phyloP scores from a whole-genome alignment of 2,888 invertebrate genomes.

The Pseudococcus viburni region DNA sequence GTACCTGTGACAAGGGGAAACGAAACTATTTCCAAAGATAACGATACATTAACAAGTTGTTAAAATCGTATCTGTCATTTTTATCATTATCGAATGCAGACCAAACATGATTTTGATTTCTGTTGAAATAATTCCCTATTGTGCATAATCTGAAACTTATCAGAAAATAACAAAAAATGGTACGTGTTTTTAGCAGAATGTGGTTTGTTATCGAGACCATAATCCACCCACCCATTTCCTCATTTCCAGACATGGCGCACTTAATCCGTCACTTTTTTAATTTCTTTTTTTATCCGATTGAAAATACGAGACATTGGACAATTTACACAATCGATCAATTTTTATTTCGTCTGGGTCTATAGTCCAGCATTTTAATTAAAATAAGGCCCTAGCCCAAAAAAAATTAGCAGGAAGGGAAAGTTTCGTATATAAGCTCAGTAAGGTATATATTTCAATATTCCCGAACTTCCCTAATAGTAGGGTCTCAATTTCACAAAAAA shows the following conservation, averaged over 20 bases:
- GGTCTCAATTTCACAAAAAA: too few relatives aligned
- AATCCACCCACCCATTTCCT: neutral
- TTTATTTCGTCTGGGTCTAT: neutral
- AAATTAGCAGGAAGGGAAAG: too few relatives aligned
- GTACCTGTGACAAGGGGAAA: neutral
- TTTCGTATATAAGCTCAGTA: too few relatives aligned
- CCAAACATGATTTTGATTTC: constrained; percentile 32
- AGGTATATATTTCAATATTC: too few relatives aligned
- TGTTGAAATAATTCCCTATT: neutral
- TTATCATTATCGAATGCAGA: constrained; percentile 1
- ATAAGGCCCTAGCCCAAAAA: too few relatives aligned
- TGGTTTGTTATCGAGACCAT: neutral
- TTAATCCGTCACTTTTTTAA: constrained; percentile 6
- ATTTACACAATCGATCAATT: neutral
- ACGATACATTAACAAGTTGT: neutral
- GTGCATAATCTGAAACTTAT: neutral
- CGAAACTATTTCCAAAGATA: neutral
- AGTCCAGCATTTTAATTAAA: too few relatives aligned
- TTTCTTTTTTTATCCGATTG: neutral
- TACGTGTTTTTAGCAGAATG: neutral
- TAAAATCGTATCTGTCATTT: constrained; percentile 2
- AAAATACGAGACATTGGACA: neutral
- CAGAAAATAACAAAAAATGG: neutral
- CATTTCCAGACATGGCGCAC: neutral
- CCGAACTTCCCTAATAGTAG: too few relatives aligned